Percentiles rank a stretch among this genome's conserved stretches.
These are phyloP conservation scores for Hiodon tergisus DNA, from an alignment of 2,113 vertebrate species.

Conservation along the genomic window DNA sequence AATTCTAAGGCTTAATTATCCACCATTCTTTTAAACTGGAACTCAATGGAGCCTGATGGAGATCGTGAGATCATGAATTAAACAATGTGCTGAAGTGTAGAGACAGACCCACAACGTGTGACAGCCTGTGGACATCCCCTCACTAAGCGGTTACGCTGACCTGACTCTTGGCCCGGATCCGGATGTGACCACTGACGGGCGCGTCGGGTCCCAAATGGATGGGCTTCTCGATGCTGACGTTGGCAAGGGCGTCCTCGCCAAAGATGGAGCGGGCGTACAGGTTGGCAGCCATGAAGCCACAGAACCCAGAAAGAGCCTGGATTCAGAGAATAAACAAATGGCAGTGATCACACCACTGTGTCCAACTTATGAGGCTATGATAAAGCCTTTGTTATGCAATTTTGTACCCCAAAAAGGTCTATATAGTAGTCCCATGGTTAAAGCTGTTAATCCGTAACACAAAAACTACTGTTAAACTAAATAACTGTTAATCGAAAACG, in stretches of 20 bases:
- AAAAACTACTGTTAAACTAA: not conserved
- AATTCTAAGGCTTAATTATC: too few species aligned
- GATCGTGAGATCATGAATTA: not conserved
- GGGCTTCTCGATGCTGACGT: conserved; percentile 97
- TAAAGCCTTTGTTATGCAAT: too few species aligned
- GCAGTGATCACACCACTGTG: not conserved
- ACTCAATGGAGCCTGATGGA: not conserved
- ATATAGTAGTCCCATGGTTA: too few species aligned
- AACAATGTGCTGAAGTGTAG: not conserved
- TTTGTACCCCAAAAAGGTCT: too few species aligned
- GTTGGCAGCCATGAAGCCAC: conserved; percentile 97
- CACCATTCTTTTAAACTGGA: too few species aligned
- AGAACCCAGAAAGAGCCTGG: conserved; percentile 93
- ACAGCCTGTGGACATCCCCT: not conserved
- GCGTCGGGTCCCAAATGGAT: conserved; percentile 92
- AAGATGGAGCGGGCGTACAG: conserved; percentile 98
- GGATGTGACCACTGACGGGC: conserved; percentile 92
- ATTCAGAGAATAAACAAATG: not conserved
- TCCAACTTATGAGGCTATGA: not conserved
- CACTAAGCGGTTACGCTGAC: conserved; percentile 44
- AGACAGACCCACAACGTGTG: not conserved
- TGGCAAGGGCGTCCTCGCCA: conserved; percentile 94
- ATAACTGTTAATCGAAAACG: too few species aligned
- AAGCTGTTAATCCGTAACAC: not conserved
- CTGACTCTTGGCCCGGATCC: conserved; percentile 97